These are phyloP conservation scores for Hyperopisus bebe DNA, from an alignment of 2,113 vertebrate genomes.

Conservation along the genomic window DNA sequence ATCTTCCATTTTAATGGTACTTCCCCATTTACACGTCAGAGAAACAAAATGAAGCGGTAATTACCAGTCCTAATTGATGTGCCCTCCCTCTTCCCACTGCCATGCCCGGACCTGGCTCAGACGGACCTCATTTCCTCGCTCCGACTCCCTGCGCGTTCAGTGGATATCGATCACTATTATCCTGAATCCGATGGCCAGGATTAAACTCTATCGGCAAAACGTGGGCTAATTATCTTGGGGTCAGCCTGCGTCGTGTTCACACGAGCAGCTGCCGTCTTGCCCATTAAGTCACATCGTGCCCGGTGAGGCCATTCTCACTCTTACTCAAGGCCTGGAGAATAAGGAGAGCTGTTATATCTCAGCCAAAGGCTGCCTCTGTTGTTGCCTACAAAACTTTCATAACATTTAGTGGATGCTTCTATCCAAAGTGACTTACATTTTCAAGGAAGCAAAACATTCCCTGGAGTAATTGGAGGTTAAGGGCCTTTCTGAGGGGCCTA, in stretches of 20 bases:
- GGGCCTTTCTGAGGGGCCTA: neutral
- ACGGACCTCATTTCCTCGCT: constrained; percentile 26
- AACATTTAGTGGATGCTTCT: neutral
- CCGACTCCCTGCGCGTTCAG: constrained; percentile 46
- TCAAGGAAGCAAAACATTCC: neutral
- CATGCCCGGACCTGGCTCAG: constrained; percentile 36
- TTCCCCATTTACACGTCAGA: constrained; percentile 54
- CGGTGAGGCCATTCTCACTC: constrained; percentile 42
- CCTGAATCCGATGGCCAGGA: constrained; percentile 68
- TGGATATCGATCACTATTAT: constrained; percentile 62
- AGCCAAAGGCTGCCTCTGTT: neutral
- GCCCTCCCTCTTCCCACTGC: constrained; percentile 40
- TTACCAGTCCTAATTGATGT: constrained; percentile 66
- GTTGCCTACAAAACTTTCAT: neutral
- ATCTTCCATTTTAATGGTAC: constrained; percentile 61
- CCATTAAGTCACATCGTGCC: constrained; percentile 53
- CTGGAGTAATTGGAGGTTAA: neutral
- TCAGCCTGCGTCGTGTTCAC: constrained; percentile 51
- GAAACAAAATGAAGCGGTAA: constrained; percentile 55
- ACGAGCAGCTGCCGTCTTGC: constrained; percentile 50
- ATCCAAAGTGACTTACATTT: neutral
- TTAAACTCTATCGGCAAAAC: constrained; percentile 68
- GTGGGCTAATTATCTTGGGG: constrained; percentile 71
- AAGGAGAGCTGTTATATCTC: neutral
- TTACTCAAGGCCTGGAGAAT: constrained; percentile 35